Evolutionary conservation across 2,797 vertebrate species (phyloP), one percentile per base, ranked within the genome.

Genomic region (Todus mexicanus): DNA sequence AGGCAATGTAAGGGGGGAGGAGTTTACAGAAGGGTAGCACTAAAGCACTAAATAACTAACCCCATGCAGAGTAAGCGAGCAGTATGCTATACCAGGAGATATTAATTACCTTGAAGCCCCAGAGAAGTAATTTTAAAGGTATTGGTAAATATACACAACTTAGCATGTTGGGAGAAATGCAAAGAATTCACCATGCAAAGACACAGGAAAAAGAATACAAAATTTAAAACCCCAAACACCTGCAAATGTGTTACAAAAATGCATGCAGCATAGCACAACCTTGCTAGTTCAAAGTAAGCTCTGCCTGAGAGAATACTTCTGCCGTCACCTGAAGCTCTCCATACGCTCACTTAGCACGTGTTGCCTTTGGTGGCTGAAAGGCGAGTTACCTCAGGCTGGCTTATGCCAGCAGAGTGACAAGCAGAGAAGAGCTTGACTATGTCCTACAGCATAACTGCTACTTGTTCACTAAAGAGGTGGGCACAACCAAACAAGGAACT

Each of bases 111-210:
- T 76, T 66, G 66, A 76, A 64, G 51, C 8, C 43, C 25, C 53
- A 64, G 66, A 70, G n/a, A 26, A 91, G 37, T 77, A 82, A 84
- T 89, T 87, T 79, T 43, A 87, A 73, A 91, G 31, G 8, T 22
- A 90, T 25, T 6, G 2, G 26, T 65, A 94, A 71, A 47, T 42
- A 89, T 25, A 45, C 10, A 12, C 1, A 1, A 20, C 15, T 74
- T 69, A 45, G 63, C 35, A 17, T 37, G 47, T 29, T 47, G 31
- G 25, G n/a, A 84, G 54, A 95, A 92, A 14, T 29, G 23, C 50
- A 75, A 63, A 78, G 54, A 93, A 84, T 69, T 68, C 54, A 57
- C 37, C 37, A 25, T 38, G 26, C 57, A 77, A 87, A 77, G 56
- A 59, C 40, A 56, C 13, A 48, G 25, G 22, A 33, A 59, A 68